These are phyloP conservation scores for Myotis lucifugus DNA, from an alignment of 2,113 vertebrate species.

Conservation along the genomic window DNA sequence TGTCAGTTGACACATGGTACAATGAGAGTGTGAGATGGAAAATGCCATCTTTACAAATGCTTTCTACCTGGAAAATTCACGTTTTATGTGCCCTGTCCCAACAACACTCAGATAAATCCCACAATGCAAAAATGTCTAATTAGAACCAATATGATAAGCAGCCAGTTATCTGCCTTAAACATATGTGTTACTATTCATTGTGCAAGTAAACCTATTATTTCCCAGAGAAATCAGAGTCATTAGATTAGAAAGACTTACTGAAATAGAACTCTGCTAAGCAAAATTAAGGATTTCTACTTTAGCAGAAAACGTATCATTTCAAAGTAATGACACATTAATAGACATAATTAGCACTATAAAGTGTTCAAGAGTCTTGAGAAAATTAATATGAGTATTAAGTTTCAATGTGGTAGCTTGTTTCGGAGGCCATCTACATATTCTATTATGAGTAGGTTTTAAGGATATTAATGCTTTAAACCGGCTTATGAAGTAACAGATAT, in stretches of 20 bases:
- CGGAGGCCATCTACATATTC: constrained; percentile 83
- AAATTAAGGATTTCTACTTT: constrained; percentile 86
- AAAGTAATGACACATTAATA: constrained; percentile 89
- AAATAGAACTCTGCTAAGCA: constrained; percentile 88
- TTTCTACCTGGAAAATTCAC: constrained; percentile 65
- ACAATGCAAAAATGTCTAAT: constrained; percentile 88
- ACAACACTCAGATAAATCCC: constrained; percentile 80
- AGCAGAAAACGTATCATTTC: constrained; percentile 82
- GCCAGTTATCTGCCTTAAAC: constrained; percentile 91
- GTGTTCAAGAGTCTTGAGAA: constrained; percentile 85
- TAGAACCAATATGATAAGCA: constrained; percentile 88
- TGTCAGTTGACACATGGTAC: background rate
- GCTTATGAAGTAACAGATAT: constrained; percentile 78
- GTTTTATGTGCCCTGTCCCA: constrained; percentile 58
- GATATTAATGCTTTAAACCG: constrained; percentile 84
- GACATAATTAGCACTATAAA: constrained; percentile 91
- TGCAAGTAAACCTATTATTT: constrained; percentile 86
- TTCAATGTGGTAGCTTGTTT: constrained; percentile 85
- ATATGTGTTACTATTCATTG: constrained; percentile 87
- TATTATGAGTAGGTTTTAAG: constrained; percentile 86
- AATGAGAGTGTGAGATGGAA: constrained; percentile 53
- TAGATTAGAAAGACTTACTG: constrained; percentile 84
- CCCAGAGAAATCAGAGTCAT: constrained; percentile 86
- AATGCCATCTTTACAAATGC: constrained; percentile 58
- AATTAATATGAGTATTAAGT: constrained; percentile 86